Evolutionary conservation across 2,113 vertebrate genomes (phyloP).

Genomic region (Nesoenas mayeri): DNA sequence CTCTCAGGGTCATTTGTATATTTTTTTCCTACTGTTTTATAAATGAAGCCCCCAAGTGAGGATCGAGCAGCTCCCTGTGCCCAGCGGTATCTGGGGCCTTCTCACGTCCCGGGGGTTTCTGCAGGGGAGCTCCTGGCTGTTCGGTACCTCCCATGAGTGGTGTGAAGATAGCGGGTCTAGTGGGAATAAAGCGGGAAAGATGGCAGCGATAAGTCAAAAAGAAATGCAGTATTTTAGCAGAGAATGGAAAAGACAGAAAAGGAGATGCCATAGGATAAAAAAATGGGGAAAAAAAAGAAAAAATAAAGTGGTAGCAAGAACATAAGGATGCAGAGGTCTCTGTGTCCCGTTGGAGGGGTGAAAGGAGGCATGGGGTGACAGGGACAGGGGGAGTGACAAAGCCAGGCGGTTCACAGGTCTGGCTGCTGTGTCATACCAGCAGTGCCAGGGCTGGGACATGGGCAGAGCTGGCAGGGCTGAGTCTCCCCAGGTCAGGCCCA

Average conservation of each 20-base stretch:
- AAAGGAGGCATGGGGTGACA: background rate
- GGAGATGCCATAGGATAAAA: background rate
- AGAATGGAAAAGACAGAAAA: background rate
- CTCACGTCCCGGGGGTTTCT: fast-evolving
- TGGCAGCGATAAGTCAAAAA: background rate
- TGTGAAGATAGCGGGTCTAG: background rate
- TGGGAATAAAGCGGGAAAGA: background rate
- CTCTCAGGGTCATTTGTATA: background rate
- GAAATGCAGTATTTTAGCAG: background rate
- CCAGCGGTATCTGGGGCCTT: background rate
- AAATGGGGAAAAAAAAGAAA: background rate
- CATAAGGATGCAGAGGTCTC: background rate
- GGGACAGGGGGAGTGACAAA: background rate
- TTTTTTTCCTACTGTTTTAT: background rate
- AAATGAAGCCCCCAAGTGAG: background rate
- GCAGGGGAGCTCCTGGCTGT: background rate
- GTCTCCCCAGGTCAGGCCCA: no score
- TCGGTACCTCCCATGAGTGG: background rate
- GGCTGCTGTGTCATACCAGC: background rate
- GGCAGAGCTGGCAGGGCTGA: background rate
- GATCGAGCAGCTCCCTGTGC: background rate
- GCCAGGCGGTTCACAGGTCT: background rate
- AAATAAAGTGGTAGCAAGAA: background rate
- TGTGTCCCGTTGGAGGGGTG: background rate
- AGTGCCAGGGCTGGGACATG: background rate